Conservation (phyloP, 53 echinoderm and acorn worm species). For the Luidia sarsii region DNA sequence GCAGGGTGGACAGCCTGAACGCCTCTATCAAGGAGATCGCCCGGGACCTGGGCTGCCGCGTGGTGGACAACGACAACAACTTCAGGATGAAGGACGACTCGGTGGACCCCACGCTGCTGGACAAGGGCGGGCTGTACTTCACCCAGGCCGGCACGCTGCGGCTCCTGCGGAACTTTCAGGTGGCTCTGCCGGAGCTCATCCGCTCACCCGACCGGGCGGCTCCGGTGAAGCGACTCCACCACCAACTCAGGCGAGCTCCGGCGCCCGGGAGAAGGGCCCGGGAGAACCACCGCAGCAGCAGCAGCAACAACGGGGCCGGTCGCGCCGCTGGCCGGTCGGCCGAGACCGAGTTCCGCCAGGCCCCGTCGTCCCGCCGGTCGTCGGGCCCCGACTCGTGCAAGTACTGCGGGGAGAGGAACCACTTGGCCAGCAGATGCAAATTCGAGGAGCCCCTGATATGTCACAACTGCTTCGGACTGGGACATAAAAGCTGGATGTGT, state of each 20-base stretch:
- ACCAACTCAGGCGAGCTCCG: background rate
- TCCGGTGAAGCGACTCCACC: background rate
- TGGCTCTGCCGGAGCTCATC: conserved; percentile 9
- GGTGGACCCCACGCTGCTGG: conserved; percentile 9
- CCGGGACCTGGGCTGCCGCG: background rate
- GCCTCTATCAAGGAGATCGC: background rate
- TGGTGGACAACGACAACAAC: conserved; percentile 49
- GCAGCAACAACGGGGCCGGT: background rate
- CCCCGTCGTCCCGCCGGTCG: background rate
- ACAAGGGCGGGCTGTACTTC: conserved; percentile 45
- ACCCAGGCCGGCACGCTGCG: conserved; percentile 41
- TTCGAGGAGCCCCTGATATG: conserved; percentile 30
- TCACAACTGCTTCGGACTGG: conserved; percentile 24
- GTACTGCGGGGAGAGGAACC: conserved; percentile 52
- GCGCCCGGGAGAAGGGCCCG: too few relatives aligned
- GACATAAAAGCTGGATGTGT: conserved; percentile 52
- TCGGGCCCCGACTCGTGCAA: background rate
- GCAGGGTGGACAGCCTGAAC: conserved; percentile 34
- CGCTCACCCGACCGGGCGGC: too few relatives aligned
- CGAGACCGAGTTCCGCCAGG: too few relatives aligned
- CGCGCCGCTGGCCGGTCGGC: background rate
- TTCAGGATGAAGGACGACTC: conserved; percentile 46
- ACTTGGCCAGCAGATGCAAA: conserved; percentile 23
- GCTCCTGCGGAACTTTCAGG: conserved; percentile 38
- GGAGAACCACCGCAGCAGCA: background rate